Percentiles rank a stretch among this genome's conserved stretches.
phyloP scores from a whole-genome alignment of 1,140 invertebrate species.

The Mercenaria mercenaria region DNA sequence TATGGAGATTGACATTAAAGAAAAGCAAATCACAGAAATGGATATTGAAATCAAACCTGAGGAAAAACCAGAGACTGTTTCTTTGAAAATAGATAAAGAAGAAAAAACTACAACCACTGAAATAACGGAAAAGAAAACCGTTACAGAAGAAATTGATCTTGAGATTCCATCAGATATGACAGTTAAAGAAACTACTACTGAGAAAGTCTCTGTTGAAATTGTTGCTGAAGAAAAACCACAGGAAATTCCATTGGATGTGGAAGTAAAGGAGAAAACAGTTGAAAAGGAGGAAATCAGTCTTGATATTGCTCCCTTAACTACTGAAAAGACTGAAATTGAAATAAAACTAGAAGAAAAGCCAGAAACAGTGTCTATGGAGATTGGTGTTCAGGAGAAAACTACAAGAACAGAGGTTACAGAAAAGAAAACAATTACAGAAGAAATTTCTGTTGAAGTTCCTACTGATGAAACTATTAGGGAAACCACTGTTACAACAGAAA shows the following conservation, averaged over 20 bases:
- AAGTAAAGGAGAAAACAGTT: constrained; percentile 7
- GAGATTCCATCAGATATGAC: constrained; percentile 54
- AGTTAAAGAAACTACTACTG: constrained; percentile 13
- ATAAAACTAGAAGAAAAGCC: constrained; percentile 33
- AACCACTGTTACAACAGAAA: constrained; percentile 13
- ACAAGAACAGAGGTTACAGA: background rate
- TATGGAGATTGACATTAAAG: background rate
- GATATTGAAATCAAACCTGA: constrained; percentile 31
- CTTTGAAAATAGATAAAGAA: constrained; percentile 2
- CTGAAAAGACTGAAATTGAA: constrained; percentile 30
- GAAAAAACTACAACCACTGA: constrained; percentile 19
- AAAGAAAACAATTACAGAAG: constrained; percentile 21
- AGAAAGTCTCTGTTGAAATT: constrained; percentile 48
- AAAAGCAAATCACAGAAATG: constrained; percentile 4
- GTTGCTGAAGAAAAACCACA: constrained; percentile 1
- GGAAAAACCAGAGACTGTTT: constrained; percentile 32
- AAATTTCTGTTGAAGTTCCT: constrained; percentile 51
- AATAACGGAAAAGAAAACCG: background rate
- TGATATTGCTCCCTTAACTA: background rate
- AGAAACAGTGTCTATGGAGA: background rate
- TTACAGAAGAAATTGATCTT: constrained; percentile 32
- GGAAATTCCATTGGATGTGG: background rate
- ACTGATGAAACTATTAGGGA: constrained; percentile 24
- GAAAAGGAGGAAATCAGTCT: background rate
- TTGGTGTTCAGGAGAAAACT: constrained; percentile 10